Evolutionary conservation across 1,140 invertebrate genomes (phyloP).

Genomic region (Paralvinella palmiformis): DNA sequence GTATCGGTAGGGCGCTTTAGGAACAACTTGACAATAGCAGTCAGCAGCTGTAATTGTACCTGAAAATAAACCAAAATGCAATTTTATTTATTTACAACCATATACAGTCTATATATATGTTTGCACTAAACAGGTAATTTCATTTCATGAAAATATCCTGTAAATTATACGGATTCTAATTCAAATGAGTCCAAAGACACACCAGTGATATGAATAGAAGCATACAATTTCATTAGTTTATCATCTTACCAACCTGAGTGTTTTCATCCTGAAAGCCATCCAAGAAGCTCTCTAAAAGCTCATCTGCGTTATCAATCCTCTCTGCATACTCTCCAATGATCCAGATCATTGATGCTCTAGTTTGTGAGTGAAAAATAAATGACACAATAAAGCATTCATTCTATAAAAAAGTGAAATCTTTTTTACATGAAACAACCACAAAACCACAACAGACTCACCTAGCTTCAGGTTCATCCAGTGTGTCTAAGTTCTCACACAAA

Average conservation of each 20-base stretch:
- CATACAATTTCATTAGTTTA: neutral
- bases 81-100: neutral
- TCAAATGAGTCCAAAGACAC: too few relatives aligned
- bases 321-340: conserved; percentile 99
- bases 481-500: conserved; percentile 97
- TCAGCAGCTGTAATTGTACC: conserved; percentile 92
- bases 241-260: conserved; percentile 61
- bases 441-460: too few relatives aligned
- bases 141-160: too few relatives aligned
- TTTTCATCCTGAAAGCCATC: conserved; percentile 99
- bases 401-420: too few relatives aligned
- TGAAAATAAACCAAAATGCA: neutral
- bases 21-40: conserved; percentile 98
- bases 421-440: too few relatives aligned
- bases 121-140: neutral
- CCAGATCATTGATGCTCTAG: conserved; percentile 98
- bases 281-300: conserved; percentile 93
- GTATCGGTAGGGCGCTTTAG: conserved; percentile 96
- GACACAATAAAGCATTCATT: too few relatives aligned
- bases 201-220: neutral
- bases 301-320: conserved; percentile 98
- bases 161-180: too few relatives aligned
- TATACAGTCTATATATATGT: neutral
- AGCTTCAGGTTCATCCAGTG: conserved; percentile 97
- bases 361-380: too few relatives aligned